Conservation (phyloP, 2,113 vertebrate species). For the Suricata suricatta region DNA sequence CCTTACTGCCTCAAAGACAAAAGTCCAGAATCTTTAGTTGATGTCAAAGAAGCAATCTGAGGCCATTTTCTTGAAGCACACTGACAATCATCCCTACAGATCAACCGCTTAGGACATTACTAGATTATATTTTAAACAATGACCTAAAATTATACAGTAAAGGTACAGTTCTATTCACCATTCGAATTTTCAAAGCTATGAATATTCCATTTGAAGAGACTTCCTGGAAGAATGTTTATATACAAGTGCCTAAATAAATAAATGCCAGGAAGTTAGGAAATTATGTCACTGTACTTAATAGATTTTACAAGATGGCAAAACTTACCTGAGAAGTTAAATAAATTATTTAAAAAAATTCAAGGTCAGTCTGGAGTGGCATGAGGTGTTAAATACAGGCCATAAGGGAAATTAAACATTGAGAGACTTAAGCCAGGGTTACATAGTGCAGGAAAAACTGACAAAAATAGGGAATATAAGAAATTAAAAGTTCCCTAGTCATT, state of each 20-base stretch:
- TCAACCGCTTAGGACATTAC: neutral
- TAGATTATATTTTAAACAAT: neutral
- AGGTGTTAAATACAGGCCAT: slow-evolving; percentile 2
- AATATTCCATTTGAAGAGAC: neutral
- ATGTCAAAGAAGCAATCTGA: neutral
- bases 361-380: neutral
- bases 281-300: neutral
- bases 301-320: slow-evolving; percentile 12
- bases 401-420: slow-evolving; percentile 41
- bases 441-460: neutral
- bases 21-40: slow-evolving; percentile 1
- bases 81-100: neutral
- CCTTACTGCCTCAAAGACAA: neutral
- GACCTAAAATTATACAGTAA: neutral
- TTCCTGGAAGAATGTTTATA: neutral
- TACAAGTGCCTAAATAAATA: neutral
- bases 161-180: neutral
- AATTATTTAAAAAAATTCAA: slow-evolving; percentile 44
- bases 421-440: neutral
- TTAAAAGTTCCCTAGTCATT: neutral
- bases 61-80: neutral
- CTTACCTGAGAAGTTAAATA: slow-evolving; percentile 6
- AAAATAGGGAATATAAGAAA: neutral
- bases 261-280: neutral
- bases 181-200: neutral